Conservation (phyloP, 2,797 vertebrate species). For the Sebastes matsubarae region DNA sequence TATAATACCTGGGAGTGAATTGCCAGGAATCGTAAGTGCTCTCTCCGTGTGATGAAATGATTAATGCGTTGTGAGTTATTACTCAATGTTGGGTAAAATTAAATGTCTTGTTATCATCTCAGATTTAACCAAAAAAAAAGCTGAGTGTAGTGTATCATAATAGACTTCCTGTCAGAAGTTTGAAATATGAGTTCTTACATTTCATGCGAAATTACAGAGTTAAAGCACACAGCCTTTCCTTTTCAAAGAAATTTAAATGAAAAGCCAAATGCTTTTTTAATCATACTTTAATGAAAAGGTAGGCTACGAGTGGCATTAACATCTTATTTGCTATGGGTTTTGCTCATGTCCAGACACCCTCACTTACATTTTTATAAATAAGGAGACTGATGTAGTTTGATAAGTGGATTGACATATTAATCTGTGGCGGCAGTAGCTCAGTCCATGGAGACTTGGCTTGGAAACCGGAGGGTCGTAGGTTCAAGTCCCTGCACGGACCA, state of each 20-base stretch:
- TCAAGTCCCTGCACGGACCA: too few relatives aligned
- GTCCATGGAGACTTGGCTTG: too few relatives aligned
- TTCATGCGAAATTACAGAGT: conserved; percentile 10
- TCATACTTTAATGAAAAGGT: background rate
- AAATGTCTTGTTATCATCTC: conserved; percentile 35
- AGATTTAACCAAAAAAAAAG: conserved; percentile 6
- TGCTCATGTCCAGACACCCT: background rate
- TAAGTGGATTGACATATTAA: background rate
- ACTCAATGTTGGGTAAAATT: conserved; percentile 33
- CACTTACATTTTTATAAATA: background rate
- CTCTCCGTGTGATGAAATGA: conserved; percentile 27
- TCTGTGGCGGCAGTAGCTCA: too few relatives aligned
- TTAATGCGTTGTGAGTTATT: conserved; percentile 13
- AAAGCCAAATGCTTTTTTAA: background rate
- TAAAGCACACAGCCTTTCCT: background rate
- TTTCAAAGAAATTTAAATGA: conserved; percentile 2
- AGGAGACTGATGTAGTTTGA: background rate
- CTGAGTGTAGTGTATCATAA: conserved; percentile 11
- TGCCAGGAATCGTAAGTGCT: conserved; percentile 20
- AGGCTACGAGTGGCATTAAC: background rate
- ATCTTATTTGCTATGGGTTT: background rate
- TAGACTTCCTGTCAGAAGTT: conserved; percentile 12
- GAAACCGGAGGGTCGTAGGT: too few relatives aligned
- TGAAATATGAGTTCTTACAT: conserved; percentile 5
- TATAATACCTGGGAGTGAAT: conserved; percentile 27